Percentiles rank a stretch among this genome's conserved stretches.
phyloP scores from a whole-genome alignment of 2,888 invertebrate species.

The Anodontia alba region DNA sequence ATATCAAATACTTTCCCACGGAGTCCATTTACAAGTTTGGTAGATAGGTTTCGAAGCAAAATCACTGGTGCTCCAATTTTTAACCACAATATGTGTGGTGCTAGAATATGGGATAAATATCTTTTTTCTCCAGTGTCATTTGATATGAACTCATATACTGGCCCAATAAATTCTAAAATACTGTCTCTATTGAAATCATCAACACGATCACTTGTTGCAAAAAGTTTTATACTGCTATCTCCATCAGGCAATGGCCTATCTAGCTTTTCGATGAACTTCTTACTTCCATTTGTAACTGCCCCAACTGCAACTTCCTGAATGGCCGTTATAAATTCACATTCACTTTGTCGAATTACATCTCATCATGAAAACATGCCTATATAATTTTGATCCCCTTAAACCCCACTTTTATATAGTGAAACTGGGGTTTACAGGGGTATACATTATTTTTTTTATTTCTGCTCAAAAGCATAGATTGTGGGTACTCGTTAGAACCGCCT shows the following conservation, averaged over 20 bases:
- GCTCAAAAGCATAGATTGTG: no score
- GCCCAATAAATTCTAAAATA: conserved; percentile 18
- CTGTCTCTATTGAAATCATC: conserved; percentile 35
- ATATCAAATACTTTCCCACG: conserved; percentile 10
- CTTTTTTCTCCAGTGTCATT: conserved; percentile 27
- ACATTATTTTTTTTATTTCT: no score
- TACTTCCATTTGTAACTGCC: not conserved
- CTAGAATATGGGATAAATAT: conserved; percentile 14
- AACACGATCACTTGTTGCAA: conserved; percentile 41
- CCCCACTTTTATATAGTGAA: no score
- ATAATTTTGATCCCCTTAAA: no score
- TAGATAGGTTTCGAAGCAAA: conserved; percentile 25
- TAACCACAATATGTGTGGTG: conserved; percentile 23
- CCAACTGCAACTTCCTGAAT: conserved; percentile 23
- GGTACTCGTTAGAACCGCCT: no score
- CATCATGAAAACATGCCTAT: no score
- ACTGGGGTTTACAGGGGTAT: no score
- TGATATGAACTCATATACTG: conserved; percentile 24
- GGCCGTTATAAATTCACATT: conserved; percentile 2
- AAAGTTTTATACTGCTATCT: conserved; percentile 27
- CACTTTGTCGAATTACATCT: conserved; percentile 20
- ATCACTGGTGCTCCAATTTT: conserved; percentile 34
- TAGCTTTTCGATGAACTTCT: not conserved
- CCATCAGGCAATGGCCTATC: not conserved
- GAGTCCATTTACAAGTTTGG: conserved; percentile 31